Evolutionary conservation across 1,140 invertebrate genomes (phyloP), one percentile per base, ranked within the genome.

Genomic region (Trichomalopsis sarcophagae): DNA sequence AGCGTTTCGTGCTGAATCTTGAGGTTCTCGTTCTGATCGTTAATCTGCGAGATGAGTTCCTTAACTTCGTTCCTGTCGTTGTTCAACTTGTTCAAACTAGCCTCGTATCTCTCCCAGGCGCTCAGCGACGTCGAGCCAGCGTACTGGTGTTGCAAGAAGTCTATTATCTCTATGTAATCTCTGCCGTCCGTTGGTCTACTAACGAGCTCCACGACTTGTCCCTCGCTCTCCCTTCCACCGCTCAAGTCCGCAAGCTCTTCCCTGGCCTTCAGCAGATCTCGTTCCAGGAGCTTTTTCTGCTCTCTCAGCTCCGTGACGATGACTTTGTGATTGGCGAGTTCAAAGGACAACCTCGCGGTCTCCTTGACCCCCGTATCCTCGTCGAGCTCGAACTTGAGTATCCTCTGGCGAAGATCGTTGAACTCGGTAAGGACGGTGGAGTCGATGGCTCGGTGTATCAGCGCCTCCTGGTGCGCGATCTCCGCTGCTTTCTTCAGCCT

Each of bases 361-460:
- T 94, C 94, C 89, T 95, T 96, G 77, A 95, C 94, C 85, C 96
- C 95, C 89, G 95, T 94, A 40, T 96, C 89, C 91, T 96, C 95
- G 5, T 71, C 27, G 4, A 27, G 13, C 50, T 86, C 71, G 14
- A 86, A 44, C 14, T 71, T 81, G 5, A 96, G 87, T 81, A 96
- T 93, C 90, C 95, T 95, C 90, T 96, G 95, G 85, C 95, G 94
- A 50, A 96, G 90, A 89, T 94, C 93, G 89, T 95, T 94, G 13
- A 95, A 89, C 91, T 96, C 95, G 81, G 94, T 90, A 0, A 85
- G 88, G 47, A 89, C 90, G 13, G 89, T 77, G 7, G 90, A 89
- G 86, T 92, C 91, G 17, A 91, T 73, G 7, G 87, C 87, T 10
- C 89, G 90, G 17, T 92, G 89, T 81, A 87, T 86, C 13, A 87